Conservation (phyloP, 2,113 vertebrate species). For the Serilophus lunatus region DNA sequence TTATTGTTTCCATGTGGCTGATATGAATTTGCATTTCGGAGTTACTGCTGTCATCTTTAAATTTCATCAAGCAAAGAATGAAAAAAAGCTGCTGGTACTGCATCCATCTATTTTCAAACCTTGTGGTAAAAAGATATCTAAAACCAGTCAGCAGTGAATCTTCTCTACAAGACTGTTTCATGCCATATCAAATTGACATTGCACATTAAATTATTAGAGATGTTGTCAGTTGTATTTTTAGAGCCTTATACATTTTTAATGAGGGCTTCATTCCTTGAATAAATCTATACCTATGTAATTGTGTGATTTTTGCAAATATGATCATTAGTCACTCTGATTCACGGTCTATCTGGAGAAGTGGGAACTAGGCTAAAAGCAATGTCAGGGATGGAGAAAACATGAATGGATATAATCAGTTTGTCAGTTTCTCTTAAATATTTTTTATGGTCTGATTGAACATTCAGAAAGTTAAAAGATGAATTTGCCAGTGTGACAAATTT, state of each 20-base stretch:
- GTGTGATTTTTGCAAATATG: neutral
- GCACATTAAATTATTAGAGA: neutral
- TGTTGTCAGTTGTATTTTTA: neutral
- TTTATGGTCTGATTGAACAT: neutral
- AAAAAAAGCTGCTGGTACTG: neutral
- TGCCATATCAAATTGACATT: neutral
- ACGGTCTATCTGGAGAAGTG: neutral
- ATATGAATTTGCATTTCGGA: neutral
- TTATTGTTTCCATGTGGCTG: neutral
- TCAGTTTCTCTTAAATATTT: neutral
- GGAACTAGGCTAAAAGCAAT: neutral
- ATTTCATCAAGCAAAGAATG: neutral
- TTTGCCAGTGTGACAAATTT: neutral
- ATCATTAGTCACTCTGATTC: constrained; percentile 15
- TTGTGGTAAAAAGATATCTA: neutral
- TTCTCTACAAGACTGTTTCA: neutral
- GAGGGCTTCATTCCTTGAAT: neutral
- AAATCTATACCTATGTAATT: neutral
- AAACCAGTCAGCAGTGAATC: neutral
- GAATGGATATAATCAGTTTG: constrained; percentile 13
- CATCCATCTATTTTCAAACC: neutral
- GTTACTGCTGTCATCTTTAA: neutral
- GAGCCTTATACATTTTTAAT: neutral
- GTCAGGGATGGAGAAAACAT: neutral
- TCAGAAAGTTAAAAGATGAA: neutral